phyloP scores from a whole-genome alignment of 2,888 invertebrate genomes.

The Xestia xanthographa region DNA sequence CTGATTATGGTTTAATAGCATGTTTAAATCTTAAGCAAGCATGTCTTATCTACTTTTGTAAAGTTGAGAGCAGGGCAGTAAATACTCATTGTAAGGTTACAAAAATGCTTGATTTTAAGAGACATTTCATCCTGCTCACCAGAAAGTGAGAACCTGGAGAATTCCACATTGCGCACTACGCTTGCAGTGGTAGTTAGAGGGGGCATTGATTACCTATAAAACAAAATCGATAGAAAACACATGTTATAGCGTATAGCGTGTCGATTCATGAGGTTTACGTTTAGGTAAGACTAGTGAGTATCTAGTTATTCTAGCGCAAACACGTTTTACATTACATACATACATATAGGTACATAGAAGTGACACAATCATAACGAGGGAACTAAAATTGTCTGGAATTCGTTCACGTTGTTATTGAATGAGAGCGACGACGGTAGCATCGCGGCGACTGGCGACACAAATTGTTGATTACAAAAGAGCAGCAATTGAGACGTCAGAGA shows the following conservation, averaged over 20 bases:
- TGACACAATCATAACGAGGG: constrained; percentile 80
- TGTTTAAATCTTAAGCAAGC: constrained; percentile 70
- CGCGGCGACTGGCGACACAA: constrained; percentile 84
- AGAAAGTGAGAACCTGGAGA: background rate
- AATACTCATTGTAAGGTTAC: constrained; percentile 23
- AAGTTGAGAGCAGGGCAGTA: constrained; percentile 26
- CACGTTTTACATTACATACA: constrained; percentile 69
- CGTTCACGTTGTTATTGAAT: constrained; percentile 85
- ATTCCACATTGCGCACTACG: background rate
- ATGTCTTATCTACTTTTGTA: constrained; percentile 50
- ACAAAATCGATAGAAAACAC: background rate
- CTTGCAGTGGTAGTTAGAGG: background rate
- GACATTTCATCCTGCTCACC: background rate
- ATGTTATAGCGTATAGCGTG: background rate
- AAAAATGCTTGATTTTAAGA: constrained; percentile 19
- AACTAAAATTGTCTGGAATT: constrained; percentile 84
- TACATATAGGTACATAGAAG: constrained; percentile 62
- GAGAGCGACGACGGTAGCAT: constrained; percentile 80
- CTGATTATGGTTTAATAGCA: constrained; percentile 67
- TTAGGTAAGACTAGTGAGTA: constrained; percentile 38
- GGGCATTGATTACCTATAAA: background rate
- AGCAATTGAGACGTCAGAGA: constrained; percentile 88
- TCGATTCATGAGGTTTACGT: constrained; percentile 39
- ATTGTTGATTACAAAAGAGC: constrained; percentile 90
- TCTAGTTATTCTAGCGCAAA: constrained; percentile 49